These are phyloP conservation scores for Panagrolaimus sp. DNA, from an alignment of 1,140 invertebrate species.

Conservation along the genomic window DNA sequence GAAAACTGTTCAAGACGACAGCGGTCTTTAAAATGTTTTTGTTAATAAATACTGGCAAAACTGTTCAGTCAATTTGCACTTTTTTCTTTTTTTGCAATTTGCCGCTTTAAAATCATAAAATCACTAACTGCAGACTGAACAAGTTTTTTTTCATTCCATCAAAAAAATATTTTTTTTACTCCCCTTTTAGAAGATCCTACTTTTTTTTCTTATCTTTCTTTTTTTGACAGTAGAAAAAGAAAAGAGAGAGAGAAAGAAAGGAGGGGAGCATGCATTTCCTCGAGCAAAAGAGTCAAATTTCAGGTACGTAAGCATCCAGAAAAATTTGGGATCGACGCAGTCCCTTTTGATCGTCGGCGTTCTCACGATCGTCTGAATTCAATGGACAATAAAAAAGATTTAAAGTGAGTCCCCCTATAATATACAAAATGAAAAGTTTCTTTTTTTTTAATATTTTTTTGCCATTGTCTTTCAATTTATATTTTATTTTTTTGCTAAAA, in stretches of 20 bases:
- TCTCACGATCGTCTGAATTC: conserved; percentile 49
- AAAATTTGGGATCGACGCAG: conserved; percentile 48
- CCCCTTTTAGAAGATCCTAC: too few species aligned
- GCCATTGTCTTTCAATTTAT: background rate
- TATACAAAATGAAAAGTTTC: background rate
- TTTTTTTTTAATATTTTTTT: background rate
- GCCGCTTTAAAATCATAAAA: too few species aligned
- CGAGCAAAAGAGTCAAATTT: conserved; percentile 20
- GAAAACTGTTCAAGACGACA: background rate
- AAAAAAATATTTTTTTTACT: too few species aligned
- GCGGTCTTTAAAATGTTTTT: background rate
- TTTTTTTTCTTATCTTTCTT: too few species aligned
- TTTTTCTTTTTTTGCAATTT: background rate
- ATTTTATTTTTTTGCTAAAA: conserved; percentile 7
- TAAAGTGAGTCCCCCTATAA: conserved; percentile 43
- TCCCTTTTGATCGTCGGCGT: conserved; percentile 43
- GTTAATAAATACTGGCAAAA: background rate
- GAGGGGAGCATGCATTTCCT: background rate
- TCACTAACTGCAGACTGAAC: too few species aligned
- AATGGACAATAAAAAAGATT: conserved; percentile 52
- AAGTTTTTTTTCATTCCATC: too few species aligned
- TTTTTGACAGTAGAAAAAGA: too few species aligned
- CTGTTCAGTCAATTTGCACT: conserved; percentile 1
- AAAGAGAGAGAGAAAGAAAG: too few species aligned
- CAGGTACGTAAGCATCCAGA: conserved; percentile 56